Evolutionary conservation across 2,888 invertebrate genomes (phyloP).

Genomic region (Nebria brevicollis): DNA sequence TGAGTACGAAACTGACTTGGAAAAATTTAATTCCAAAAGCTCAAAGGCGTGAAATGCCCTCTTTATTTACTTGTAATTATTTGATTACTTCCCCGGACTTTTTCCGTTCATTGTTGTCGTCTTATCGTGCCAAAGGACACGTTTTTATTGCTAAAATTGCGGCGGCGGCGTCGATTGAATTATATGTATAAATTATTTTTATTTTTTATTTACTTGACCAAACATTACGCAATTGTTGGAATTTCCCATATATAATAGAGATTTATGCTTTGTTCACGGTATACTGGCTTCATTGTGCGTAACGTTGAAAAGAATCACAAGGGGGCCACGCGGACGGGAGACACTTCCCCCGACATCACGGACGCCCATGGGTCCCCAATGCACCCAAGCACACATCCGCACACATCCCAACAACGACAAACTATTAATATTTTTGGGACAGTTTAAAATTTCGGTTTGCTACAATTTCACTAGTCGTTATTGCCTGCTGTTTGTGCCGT

Average conservation of each 20-base stretch:
- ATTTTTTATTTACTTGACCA: slow-evolving; percentile 59
- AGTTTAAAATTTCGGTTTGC: background rate
- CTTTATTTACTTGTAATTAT: slow-evolving; percentile 46
- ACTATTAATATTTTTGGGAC: background rate
- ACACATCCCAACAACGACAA: slow-evolving; percentile 29
- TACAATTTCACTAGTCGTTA: background rate
- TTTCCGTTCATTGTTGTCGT: slow-evolving; percentile 14
- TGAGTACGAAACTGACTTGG: slow-evolving; percentile 41
- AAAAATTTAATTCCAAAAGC: slow-evolving; percentile 44
- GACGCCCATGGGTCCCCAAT: slow-evolving; percentile 24
- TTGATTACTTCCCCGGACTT: slow-evolving; percentile 30
- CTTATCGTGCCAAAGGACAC: background rate
- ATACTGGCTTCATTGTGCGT: background rate
- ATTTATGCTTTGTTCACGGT: slow-evolving; percentile 26
- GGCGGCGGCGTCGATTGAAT: slow-evolving; percentile 1
- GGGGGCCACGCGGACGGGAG: background rate
- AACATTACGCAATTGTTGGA: slow-evolving; percentile 57
- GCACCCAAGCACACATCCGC: slow-evolving; percentile 42
- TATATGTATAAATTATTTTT: slow-evolving; percentile 54
- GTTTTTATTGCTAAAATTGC: background rate
- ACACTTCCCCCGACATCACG: background rate
- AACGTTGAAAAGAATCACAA: background rate
- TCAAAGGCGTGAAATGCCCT: slow-evolving; percentile 43
- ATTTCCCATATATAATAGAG: slow-evolving; percentile 54
- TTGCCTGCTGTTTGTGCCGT: background rate